Evolutionary conservation across 37 sponge, comb jelly and placozoan species (phyloP).

Genomic region (Haliclona indistincta): DNA sequence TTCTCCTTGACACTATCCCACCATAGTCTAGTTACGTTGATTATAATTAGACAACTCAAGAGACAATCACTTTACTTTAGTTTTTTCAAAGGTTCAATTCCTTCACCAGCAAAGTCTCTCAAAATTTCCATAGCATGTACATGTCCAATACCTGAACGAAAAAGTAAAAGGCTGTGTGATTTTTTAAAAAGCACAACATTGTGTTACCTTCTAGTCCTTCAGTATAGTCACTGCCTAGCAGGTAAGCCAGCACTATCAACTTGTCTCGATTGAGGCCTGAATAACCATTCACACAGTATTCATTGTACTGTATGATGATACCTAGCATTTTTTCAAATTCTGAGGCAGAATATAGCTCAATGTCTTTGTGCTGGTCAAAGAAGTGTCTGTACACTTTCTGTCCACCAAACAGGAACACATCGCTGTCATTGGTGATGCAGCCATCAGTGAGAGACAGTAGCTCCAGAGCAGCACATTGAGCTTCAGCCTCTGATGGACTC

Average conservation of each 20-base stretch:
- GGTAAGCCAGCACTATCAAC: constrained; percentile 78
- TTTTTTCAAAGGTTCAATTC: constrained; percentile 54
- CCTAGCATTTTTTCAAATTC: constrained; percentile 61
- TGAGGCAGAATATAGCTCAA: constrained; percentile 31
- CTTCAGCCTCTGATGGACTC: constrained; percentile 94
- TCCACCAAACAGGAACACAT: constrained; percentile 93
- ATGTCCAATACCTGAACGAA: constrained; percentile 50
- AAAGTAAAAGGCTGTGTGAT: no score
- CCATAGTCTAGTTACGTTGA: no score
- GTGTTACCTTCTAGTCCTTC: constrained; percentile 77
- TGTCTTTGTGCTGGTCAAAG: constrained; percentile 71
- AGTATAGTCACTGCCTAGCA: constrained; percentile 96
- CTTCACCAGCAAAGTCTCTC: constrained; percentile 64
- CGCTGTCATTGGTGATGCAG: constrained; percentile 94
- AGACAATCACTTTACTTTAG: constrained; percentile 73
- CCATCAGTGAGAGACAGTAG: constrained; percentile 58
- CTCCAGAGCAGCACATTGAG: constrained; percentile 96
- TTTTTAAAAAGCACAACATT: not conserved
- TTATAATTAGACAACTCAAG: no score
- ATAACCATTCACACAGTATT: no score
- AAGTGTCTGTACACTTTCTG: constrained; percentile 81
- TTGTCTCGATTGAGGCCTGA: constrained; percentile 67
- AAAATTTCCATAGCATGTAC: constrained; percentile 87
- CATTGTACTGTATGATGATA: no score
- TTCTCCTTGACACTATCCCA: no score